Conservation (phyloP, 1,140 invertebrate species). For the Diachasmimorpha longicaudata region DNA sequence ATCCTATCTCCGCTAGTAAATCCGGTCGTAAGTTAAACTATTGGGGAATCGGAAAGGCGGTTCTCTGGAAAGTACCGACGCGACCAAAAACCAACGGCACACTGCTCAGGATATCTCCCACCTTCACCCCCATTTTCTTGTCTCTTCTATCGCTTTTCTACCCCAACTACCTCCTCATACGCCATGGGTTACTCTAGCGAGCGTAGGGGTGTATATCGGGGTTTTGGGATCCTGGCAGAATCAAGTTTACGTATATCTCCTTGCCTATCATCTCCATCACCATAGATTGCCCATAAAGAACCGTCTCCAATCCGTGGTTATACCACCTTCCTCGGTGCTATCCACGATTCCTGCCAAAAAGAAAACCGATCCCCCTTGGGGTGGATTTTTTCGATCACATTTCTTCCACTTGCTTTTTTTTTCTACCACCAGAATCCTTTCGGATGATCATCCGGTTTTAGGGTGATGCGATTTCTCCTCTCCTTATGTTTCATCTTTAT, state of each 20-base stretch:
- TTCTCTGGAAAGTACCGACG: not conserved
- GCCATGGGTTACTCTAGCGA: not conserved
- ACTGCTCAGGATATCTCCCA: not conserved
- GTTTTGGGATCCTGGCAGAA: conserved; percentile 53
- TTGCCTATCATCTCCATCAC: conserved; percentile 64
- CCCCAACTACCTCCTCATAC: not conserved
- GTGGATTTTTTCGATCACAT: conserved; percentile 17
- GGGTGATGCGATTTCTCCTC: conserved; percentile 5
- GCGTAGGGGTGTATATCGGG: conserved; percentile 17
- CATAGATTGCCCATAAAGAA: conserved; percentile 65
- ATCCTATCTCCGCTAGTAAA: conserved; percentile 61
- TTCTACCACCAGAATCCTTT: conserved; percentile 18
- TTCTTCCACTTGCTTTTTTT: conserved; percentile 17
- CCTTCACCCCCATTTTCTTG: conserved; percentile 5
- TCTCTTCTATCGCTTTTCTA: not conserved
- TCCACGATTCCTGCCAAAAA: conserved; percentile 27
- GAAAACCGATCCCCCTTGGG: conserved; percentile 24
- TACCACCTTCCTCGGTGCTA: conserved; percentile 40
- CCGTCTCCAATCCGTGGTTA: conserved; percentile 60
- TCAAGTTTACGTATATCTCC: conserved; percentile 62
- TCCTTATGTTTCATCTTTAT: not conserved
- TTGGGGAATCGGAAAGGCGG: conserved; percentile 55
- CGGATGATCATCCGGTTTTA: conserved; percentile 9
- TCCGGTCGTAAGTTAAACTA: conserved; percentile 64
- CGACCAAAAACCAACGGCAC: not conserved